Percentiles rank a stretch among this genome's conserved stretches.
Conservation (phyloP, 2,797 vertebrate species). For the Gymnopithys bicolor region DNA sequence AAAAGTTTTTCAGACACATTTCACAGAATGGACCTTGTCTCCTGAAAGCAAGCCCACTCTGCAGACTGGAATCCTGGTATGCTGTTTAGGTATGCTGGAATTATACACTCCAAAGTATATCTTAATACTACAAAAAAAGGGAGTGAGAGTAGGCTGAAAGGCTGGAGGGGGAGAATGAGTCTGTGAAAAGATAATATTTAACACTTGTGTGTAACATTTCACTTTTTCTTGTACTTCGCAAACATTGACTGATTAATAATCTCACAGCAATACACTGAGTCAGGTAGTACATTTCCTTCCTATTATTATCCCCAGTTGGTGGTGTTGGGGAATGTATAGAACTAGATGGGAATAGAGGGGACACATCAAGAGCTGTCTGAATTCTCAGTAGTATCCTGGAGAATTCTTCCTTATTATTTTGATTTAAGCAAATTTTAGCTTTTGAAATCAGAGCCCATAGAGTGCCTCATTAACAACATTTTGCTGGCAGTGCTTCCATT, state of each 20-base stretch:
- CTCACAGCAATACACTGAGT: conserved; percentile 35
- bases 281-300: conserved; percentile 37
- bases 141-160: not conserved
- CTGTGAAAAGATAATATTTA: conserved; percentile 49
- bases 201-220: conserved; percentile 28
- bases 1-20: conserved; percentile 7
- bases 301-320: conserved; percentile 50
- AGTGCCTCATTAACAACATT: conserved; percentile 54
- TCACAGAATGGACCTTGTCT: not conserved
- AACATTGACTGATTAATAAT: conserved; percentile 60
- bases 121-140: not conserved
- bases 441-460: conserved; percentile 49
- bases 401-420: conserved; percentile 64
- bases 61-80: not conserved
- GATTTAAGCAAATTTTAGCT: conserved; percentile 58
- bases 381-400: conserved; percentile 39
- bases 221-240: conserved; percentile 49
- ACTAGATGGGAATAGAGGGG: not conserved
- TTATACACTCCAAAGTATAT: not conserved
- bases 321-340: conserved; percentile 7
- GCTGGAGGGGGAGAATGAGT: not conserved
- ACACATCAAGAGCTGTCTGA: conserved; percentile 49
- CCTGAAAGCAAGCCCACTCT: not conserved
- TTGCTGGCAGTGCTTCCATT: conserved; percentile 37
- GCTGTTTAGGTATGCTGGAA: not conserved